Evolutionary conservation across 1,140 invertebrate species (phyloP).

Genomic region (Pogonomyrmex californicus): DNA sequence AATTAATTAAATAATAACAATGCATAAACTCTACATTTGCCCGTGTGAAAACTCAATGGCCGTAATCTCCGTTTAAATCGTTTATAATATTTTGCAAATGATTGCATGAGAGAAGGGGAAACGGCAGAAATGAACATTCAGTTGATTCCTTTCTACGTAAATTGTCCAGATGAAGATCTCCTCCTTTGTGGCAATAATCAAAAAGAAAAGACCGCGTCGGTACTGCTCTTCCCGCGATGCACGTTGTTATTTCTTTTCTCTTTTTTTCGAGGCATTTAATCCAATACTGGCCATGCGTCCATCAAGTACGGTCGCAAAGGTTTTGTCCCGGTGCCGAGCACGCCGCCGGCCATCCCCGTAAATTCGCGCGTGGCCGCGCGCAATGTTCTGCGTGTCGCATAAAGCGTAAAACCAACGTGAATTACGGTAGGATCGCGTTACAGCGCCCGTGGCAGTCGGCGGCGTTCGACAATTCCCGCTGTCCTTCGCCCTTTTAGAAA

Average conservation of each 20-base stretch:
- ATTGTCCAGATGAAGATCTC: background rate
- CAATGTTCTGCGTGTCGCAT: slow-evolving; percentile 86
- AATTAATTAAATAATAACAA: slow-evolving; percentile 59
- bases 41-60: background rate
- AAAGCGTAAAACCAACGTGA: slow-evolving; percentile 87
- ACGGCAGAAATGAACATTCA: background rate
- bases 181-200: background rate
- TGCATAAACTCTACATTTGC: slow-evolving; percentile 32
- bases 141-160: slow-evolving; percentile 1
- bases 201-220: slow-evolving; percentile 31
- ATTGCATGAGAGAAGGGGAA: background rate
- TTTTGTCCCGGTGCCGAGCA: slow-evolving; percentile 82
- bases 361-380: slow-evolving; percentile 84
- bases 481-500: slow-evolving; percentile 84
- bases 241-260: slow-evolving; percentile 71
- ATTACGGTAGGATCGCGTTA: slow-evolving; percentile 87
- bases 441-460: slow-evolving; percentile 76
- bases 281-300: slow-evolving; percentile 84
- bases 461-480: slow-evolving; percentile 84
- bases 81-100: slow-evolving; percentile 24
- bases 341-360: slow-evolving; percentile 81
- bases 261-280: slow-evolving; percentile 81
- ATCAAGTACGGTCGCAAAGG: slow-evolving; percentile 84
- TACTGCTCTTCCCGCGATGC: slow-evolving; percentile 60
- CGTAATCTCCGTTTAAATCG: background rate